A percentile compares a stretch with the other conserved stretches of the same genome.
phyloP scores from a whole-genome alignment of 2,888 invertebrate species.

The Poecilobothrus nobilitatus region DNA sequence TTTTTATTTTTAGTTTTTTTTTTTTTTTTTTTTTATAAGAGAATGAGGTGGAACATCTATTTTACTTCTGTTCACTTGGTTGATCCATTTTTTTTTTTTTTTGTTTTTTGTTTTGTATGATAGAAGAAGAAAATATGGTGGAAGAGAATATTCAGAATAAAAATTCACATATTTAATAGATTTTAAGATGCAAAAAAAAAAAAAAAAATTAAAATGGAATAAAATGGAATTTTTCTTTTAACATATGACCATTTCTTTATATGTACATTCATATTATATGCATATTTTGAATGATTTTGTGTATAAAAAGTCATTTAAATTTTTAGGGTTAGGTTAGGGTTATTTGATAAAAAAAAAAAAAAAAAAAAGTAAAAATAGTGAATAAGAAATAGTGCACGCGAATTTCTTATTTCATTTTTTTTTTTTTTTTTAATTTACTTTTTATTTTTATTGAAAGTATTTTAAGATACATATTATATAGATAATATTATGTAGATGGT shows the following conservation, averaged over 20 bases:
- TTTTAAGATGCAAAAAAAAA: not conserved
- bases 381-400: not conserved
- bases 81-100: not conserved
- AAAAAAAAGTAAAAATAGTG: not conserved
- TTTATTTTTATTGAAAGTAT: too few species aligned
- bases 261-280: not conserved
- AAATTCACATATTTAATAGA: too few species aligned
- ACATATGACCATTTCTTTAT: too few species aligned
- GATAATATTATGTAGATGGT: too few species aligned
- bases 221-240: not conserved
- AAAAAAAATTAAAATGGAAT: too few species aligned
- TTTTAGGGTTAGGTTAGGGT: constrained; percentile 5
- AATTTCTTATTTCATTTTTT: not conserved
- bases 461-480: too few species aligned
- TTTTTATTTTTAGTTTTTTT: not conserved
- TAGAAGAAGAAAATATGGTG: not conserved
- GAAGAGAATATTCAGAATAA: not conserved
- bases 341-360: not conserved
- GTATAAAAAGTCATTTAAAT: not conserved
- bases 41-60: not conserved
- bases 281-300: not conserved
- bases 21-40: not conserved
- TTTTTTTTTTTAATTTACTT: not conserved
- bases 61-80: not conserved
- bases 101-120: not conserved